Percentiles rank a stretch among this genome's conserved stretches.
These are phyloP conservation scores for Smithornis capensis DNA, from an alignment of 2,113 vertebrate genomes.

Conservation along the genomic window DNA sequence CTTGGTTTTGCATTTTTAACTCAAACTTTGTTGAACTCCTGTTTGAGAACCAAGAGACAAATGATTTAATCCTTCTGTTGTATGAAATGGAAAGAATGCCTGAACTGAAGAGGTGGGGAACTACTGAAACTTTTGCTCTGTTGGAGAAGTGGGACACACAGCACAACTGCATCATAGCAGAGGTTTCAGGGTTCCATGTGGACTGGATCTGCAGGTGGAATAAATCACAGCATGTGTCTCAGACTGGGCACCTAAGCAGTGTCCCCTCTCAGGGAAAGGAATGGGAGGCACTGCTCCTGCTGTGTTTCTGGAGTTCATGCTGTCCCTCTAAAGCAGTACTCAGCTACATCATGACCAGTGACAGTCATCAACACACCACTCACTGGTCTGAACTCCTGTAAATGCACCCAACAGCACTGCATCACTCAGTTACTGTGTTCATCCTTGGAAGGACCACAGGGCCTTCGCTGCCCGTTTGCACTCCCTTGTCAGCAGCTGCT, in stretches of 20 bases:
- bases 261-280: neutral
- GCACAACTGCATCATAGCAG: neutral
- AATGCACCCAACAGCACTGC: neutral
- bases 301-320: neutral
- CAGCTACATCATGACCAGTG: neutral
- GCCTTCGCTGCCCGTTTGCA: neutral
- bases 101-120: neutral
- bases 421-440: neutral
- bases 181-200: neutral
- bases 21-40: neutral
- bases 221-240: neutral
- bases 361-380: neutral
- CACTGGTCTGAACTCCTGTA: neutral
- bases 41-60: neutral
- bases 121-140: neutral
- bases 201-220: neutral
- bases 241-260: neutral
- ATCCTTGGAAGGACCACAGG: neutral
- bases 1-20: neutral
- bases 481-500: neutral
- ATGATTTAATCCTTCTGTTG: neutral
- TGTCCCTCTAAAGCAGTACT: neutral
- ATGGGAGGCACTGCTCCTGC: neutral
- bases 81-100: neutral
- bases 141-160: neutral